A percentile compares a stretch with the other conserved stretches of the same genome.
These are phyloP conservation scores for Psylliodes chrysocephalus DNA, from an alignment of 2,888 invertebrate genomes.

Conservation along the genomic window DNA sequence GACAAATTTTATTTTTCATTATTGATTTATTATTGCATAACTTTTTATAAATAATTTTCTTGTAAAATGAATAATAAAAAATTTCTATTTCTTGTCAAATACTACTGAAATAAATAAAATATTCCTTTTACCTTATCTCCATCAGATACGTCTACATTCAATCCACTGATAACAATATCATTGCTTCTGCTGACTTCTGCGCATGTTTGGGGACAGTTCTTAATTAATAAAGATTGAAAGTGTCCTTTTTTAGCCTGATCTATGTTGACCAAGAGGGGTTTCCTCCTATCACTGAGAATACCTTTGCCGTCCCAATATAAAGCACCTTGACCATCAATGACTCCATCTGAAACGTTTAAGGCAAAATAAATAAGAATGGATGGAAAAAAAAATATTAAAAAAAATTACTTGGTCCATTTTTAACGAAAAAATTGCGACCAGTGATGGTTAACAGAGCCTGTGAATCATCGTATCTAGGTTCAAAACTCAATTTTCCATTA, in stretches of 20 bases:
- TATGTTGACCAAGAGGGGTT: slow-evolving; percentile 16
- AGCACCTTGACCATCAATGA: slow-evolving; percentile 11
- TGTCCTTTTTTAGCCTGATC: not conserved
- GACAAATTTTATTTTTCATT: too few relatives aligned
- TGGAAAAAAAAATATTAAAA: too few relatives aligned
- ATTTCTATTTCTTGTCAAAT: too few relatives aligned
- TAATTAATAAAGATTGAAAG: not conserved
- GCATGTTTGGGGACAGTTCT: slow-evolving; percentile 14
- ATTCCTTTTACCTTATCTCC: slow-evolving; percentile 14
- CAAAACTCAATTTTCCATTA: not conserved
- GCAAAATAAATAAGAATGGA: too few relatives aligned
- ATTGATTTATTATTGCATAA: too few relatives aligned
- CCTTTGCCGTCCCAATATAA: slow-evolving; percentile 22
- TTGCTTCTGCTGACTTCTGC: slow-evolving; percentile 5
- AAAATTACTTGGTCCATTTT: not conserved
- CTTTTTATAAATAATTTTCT: too few relatives aligned
- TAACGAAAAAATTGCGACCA: not conserved
- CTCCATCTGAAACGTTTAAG: not conserved
- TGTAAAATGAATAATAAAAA: too few relatives aligned
- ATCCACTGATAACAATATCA: not conserved
- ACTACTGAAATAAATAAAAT: too few relatives aligned
- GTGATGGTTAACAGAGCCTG: not conserved
- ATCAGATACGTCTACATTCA: slow-evolving; percentile 2
- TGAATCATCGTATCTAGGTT: not conserved
- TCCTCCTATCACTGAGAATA: not conserved